Percentiles rank a stretch among this genome's conserved stretches.
phyloP scores from a whole-genome alignment of 2,888 invertebrate genomes.

The Acleris holmiana region DNA sequence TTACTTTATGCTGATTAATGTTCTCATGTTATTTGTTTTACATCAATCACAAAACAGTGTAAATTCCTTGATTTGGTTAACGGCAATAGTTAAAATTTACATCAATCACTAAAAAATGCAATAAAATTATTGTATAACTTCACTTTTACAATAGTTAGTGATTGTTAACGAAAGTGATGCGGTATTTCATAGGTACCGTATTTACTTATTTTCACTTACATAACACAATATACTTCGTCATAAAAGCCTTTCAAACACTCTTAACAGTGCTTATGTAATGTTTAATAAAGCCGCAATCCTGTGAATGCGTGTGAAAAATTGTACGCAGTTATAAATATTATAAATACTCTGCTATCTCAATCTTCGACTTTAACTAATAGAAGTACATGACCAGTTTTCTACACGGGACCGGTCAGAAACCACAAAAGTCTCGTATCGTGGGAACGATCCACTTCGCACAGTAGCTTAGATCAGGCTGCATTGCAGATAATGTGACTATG shows the following conservation, averaged over 20 bases:
- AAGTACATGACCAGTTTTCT: constrained; percentile 29
- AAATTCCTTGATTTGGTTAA: too few relatives aligned
- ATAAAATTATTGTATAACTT: too few relatives aligned
- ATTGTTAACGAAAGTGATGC: constrained; percentile 7
- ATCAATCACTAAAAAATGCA: too few relatives aligned
- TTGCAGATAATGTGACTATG: constrained; percentile 8
- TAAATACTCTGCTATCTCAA: too few relatives aligned
- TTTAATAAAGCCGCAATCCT: background rate
- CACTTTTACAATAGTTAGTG: background rate
- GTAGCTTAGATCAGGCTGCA: constrained; percentile 6
- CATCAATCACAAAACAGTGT: too few relatives aligned
- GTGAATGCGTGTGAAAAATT: too few relatives aligned
- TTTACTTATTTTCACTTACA: constrained; percentile 22
- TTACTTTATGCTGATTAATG: too few relatives aligned
- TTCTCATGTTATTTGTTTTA: too few relatives aligned
- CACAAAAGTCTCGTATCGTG: constrained; percentile 34
- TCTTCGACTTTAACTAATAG: too few relatives aligned
- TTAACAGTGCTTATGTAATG: constrained; percentile 21
- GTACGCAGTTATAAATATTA: too few relatives aligned
- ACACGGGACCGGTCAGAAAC: constrained; percentile 35
- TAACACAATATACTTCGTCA: constrained; percentile 25
- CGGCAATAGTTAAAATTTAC: too few relatives aligned
- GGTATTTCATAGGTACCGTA: constrained; percentile 13
- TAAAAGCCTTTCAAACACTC: constrained; percentile 31
- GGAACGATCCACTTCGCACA: constrained; percentile 32